Evolutionary conservation across 2,113 vertebrate species (phyloP), one percentile per base, ranked within the genome.

Genomic region (Pica pica): DNA sequence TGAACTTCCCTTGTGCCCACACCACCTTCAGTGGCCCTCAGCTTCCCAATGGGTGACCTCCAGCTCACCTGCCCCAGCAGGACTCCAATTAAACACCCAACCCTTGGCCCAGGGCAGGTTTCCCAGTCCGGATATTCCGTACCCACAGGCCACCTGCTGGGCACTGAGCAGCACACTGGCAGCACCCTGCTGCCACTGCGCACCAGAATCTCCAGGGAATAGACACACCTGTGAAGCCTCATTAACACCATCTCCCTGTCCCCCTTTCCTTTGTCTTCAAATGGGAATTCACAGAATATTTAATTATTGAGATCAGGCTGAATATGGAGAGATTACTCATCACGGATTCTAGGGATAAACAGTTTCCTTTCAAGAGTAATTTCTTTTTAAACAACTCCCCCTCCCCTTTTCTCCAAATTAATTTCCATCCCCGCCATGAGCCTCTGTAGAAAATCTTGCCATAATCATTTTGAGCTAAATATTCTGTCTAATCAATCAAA

Each of bases 401-500:
- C 75, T 52, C 39, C 24, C 52, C 18, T 37, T 35, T 75, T 56
- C 85, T 85, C 37, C 41, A 71, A 75, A 75, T 94, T 96, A 87
- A 88, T 87, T 83, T 93, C 49, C 49, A 85, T 85, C 81, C 56
- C n/a, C 63, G 69, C 57, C 64, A 81, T 1, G 10, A 78, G 73
- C 39, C 79, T 82, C 82, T 53, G 82, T 50, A 81, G 91, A 96
- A 95, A 95, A 80, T 74, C 79, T 70, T 81, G 52, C 69, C 86
- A 14, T 75, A 84, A 95, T 87, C 21, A 96, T 90, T 94, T 87
- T 39, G 68, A 95, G 78, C 33, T 89, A 88, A 92, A 93, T 92
- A 97, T 94, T 97, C 93, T 67, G 69, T 67, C 93, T 78, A 93
- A 96, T 96, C 96, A 96, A 93, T 96, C 95, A 95, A 94, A 92